Evolutionary conservation across 1,140 invertebrate species (phyloP).

Genomic region (Subanguina moxae): DNA sequence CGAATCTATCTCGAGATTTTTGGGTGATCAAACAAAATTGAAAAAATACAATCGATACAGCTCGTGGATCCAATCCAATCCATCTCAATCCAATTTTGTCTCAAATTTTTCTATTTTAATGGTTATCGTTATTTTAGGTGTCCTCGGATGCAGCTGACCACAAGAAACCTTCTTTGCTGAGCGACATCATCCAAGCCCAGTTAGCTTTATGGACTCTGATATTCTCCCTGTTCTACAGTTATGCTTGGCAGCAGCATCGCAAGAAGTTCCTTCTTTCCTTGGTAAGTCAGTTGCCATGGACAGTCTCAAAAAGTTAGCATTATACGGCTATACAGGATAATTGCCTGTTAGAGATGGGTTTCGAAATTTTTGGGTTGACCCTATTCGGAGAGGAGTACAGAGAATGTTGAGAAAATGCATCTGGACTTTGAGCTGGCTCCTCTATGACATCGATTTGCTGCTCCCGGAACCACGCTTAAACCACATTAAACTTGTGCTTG

Average conservation of each 20-base stretch:
- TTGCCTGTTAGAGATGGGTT: not conserved
- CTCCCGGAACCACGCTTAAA: too few relatives aligned
- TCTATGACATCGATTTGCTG: too few relatives aligned
- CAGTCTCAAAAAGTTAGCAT: too few relatives aligned
- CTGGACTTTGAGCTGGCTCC: too few relatives aligned
- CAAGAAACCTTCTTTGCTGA: conserved; percentile 31
- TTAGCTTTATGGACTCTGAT: conserved; percentile 46
- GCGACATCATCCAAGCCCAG: conserved; percentile 46
- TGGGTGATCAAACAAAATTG: conserved; percentile 18
- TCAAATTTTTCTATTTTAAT: conserved; percentile 5
- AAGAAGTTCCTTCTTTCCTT: conserved; percentile 47
- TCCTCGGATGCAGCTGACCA: conserved; percentile 41
- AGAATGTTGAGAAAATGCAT: too few relatives aligned
- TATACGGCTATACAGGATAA: conserved; percentile 4
- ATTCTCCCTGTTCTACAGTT: conserved; percentile 36
- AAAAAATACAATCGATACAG: too few relatives aligned
- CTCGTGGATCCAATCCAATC: too few relatives aligned
- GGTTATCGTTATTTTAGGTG: conserved; percentile 27
- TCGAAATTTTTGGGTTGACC: conserved; percentile 13
- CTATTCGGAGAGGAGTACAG: too few relatives aligned
- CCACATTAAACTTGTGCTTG: too few relatives aligned
- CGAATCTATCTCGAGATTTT: too few relatives aligned
- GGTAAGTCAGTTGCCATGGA: too few relatives aligned
- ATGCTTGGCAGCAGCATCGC: conserved; percentile 48
- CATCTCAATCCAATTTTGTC: too few relatives aligned